phyloP scores from a whole-genome alignment of 2,797 vertebrate genomes.

The Hipposideros larvatus region DNA sequence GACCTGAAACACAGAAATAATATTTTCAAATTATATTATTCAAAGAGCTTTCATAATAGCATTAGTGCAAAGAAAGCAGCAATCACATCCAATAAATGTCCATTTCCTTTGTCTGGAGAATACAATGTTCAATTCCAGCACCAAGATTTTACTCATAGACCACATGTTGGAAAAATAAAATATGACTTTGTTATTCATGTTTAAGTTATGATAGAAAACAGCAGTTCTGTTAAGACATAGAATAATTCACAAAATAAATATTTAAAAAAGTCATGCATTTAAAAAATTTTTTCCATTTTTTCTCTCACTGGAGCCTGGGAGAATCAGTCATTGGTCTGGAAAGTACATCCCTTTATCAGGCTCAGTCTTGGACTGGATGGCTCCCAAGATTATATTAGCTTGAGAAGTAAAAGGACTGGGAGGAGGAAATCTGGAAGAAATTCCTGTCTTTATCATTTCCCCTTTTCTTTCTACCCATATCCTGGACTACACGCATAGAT shows the following conservation, averaged over 20 bases:
- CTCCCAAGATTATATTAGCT: neutral
- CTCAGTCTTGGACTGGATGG: neutral
- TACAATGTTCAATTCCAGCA: constrained; percentile 65
- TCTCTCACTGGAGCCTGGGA: neutral
- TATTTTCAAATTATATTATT: constrained; percentile 80
- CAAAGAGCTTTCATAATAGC: constrained; percentile 75
- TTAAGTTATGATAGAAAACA: constrained; percentile 41
- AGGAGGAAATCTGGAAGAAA: constrained; percentile 15
- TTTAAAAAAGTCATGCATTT: neutral
- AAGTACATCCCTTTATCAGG: neutral
- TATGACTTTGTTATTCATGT: constrained; percentile 12
- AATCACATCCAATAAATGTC: constrained; percentile 78
- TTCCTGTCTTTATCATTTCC: neutral
- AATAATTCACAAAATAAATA: neutral
- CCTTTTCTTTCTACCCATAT: neutral
- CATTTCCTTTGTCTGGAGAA: constrained; percentile 77
- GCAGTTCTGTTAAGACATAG: neutral
- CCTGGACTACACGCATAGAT: neutral
- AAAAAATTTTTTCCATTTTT: neutral
- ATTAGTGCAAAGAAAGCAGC: constrained; percentile 70
- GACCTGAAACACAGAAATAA: constrained; percentile 92
- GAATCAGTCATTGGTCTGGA: neutral
- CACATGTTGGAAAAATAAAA: constrained; percentile 36
- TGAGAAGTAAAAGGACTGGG: neutral
- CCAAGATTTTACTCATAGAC: constrained; percentile 62